Evolutionary conservation across 2,797 vertebrate species (phyloP).

Genomic region (Mycteria americana): DNA sequence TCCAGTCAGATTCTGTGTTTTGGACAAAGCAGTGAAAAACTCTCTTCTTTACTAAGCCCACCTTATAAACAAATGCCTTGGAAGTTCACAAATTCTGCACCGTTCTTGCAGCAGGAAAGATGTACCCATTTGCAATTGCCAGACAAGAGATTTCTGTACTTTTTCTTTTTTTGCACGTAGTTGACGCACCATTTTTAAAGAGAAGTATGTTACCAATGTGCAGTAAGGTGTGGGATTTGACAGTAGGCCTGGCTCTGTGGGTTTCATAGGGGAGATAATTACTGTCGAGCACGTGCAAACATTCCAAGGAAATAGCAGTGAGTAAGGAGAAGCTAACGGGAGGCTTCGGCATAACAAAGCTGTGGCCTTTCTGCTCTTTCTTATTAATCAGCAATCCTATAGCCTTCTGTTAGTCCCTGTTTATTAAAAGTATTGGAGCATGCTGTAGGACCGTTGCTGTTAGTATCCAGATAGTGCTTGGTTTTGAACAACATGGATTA

Average conservation of each 20-base stretch:
- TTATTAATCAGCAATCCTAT: neutral
- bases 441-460: neutral
- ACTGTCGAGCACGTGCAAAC: neutral
- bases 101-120: neutral
- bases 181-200: neutral
- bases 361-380: neutral
- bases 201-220: neutral
- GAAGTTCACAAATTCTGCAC: neutral
- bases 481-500: neutral
- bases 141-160: neutral
- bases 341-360: neutral
- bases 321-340: neutral
- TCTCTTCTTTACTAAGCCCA: neutral
- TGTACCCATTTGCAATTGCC: fast-evolving
- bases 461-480: neutral
- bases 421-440: neutral
- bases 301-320: neutral
- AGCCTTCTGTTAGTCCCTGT: neutral
- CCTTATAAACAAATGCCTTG: neutral
- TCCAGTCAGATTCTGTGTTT: neutral
- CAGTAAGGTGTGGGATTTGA: slow-evolving; percentile 22
- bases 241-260: neutral
- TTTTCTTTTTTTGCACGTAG: neutral
- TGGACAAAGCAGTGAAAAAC: neutral
- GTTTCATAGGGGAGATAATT: neutral